Conservation (phyloP, 2,888 invertebrate genomes). For the Sphaerophoria rueppellii region DNA sequence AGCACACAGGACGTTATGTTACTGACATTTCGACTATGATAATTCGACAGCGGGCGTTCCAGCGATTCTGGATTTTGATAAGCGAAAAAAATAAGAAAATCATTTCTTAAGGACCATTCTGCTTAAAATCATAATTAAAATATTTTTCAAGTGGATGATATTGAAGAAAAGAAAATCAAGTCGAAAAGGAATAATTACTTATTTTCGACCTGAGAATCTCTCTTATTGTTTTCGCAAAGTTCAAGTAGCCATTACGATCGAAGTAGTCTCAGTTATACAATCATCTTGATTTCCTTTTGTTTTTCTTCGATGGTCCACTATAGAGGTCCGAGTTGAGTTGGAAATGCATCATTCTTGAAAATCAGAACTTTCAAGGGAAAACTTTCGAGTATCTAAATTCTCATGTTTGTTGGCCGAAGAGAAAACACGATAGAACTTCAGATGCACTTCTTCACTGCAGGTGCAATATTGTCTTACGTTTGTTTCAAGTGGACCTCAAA, state of each 20-base stretch:
- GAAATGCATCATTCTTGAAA: conserved; percentile 17
- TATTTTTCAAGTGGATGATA: conserved; percentile 38
- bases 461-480: conserved; percentile 67
- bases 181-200: not conserved
- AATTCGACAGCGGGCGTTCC: not conserved
- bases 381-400: conserved; percentile 52
- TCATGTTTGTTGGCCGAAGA: conserved; percentile 43
- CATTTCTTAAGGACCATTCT: conserved; percentile 3
- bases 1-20: conserved; percentile 53
- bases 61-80: too few relatives aligned
- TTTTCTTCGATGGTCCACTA: conserved; percentile 43
- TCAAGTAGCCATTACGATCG: conserved; percentile 66
- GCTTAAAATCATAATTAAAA: conserved; percentile 56
- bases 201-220: conserved; percentile 53
- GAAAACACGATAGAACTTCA: conserved; percentile 23
- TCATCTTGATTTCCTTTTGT: conserved; percentile 35
- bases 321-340: not conserved
- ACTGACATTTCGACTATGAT: conserved; percentile 65
- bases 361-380: conserved; percentile 29
- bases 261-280: conserved; percentile 7
- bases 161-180: not conserved
- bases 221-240: conserved; percentile 51
- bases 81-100: too few relatives aligned
- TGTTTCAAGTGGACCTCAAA: conserved; percentile 40
- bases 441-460: conserved; percentile 45